These are phyloP conservation scores for Chironomus tepperi DNA, from an alignment of 1,140 invertebrate species.

Conservation along the genomic window DNA sequence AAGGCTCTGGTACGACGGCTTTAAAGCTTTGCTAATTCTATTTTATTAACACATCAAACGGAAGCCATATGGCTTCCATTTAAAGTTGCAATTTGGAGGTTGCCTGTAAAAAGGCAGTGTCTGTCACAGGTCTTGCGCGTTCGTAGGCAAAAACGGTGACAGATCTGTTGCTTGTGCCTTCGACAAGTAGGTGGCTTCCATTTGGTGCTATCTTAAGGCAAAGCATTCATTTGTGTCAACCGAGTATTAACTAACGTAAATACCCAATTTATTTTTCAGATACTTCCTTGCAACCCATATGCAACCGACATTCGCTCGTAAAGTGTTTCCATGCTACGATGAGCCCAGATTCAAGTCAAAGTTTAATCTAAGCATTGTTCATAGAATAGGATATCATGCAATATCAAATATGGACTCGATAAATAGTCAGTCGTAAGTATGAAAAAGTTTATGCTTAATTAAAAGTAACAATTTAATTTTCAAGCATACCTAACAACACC, in stretches of 20 bases:
- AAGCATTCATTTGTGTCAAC: background rate
- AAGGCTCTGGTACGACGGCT: too few species aligned
- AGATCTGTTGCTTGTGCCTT: too few species aligned
- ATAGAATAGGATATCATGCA: slow-evolving; percentile 43
- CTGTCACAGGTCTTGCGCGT: slow-evolving; percentile 28
- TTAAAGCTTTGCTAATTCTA: too few species aligned
- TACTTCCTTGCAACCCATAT: slow-evolving; percentile 69
- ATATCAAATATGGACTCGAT: slow-evolving; percentile 44
- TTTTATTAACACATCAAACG: too few species aligned
- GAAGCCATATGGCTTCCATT: too few species aligned
- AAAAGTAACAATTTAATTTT: background rate
- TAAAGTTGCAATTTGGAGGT: too few species aligned
- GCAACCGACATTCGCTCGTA: slow-evolving; percentile 70
- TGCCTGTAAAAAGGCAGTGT: slow-evolving; percentile 29
- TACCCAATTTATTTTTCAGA: slow-evolving; percentile 37
- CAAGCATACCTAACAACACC: background rate
- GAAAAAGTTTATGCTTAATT: too few species aligned
- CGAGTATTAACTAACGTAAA: background rate
- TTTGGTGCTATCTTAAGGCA: slow-evolving; percentile 25
- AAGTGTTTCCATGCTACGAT: slow-evolving; percentile 86
- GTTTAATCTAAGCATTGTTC: slow-evolving; percentile 59
- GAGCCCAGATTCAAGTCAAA: slow-evolving; percentile 78
- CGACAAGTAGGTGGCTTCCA: background rate
- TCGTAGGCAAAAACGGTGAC: background rate
- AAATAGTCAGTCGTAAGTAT: too few species aligned